These are phyloP conservation scores for Todiramphus saurophagus DNA, from an alignment of 2,113 vertebrate species.

Conservation along the genomic window DNA sequence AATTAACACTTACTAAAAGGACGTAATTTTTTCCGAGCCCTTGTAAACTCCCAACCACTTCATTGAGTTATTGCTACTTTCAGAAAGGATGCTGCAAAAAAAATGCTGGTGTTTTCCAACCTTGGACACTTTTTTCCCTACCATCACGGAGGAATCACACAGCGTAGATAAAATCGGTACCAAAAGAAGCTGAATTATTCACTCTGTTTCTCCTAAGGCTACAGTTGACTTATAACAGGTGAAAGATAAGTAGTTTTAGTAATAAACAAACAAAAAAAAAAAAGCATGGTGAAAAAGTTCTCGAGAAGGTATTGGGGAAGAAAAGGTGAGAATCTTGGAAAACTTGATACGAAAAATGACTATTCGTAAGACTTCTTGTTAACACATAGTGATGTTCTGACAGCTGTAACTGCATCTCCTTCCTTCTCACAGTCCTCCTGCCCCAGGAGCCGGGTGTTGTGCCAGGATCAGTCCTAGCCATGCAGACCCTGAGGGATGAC, in stretches of 20 bases:
- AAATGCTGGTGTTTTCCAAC: conserved; percentile 32
- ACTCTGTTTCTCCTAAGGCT: not conserved
- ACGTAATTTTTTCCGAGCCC: conserved; percentile 50
- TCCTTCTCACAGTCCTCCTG: accelerated
- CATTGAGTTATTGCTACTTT: conserved; percentile 24
- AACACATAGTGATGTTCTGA: not conserved
- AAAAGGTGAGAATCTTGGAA: not conserved
- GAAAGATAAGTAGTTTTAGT: not conserved
- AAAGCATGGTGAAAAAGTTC: not conserved
- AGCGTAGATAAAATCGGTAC: not conserved
- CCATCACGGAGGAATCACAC: not conserved
- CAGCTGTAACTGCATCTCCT: not conserved
- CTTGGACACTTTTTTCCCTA: not conserved
- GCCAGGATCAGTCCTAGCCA: not conserved
- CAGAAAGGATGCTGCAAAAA: conserved; percentile 20
- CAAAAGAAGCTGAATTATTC: not conserved
- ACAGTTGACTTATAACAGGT: not conserved
- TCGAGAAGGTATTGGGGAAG: not conserved
- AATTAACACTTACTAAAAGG: conserved; percentile 64
- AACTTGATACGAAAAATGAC: not conserved
- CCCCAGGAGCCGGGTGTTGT: not conserved
- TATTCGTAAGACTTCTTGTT: not conserved
- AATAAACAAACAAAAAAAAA: not conserved
- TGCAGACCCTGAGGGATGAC: accelerated
- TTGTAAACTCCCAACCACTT: conserved; percentile 51